Conservation (phyloP, 1,140 invertebrate genomes). For the Anastrepha ludens region DNA sequence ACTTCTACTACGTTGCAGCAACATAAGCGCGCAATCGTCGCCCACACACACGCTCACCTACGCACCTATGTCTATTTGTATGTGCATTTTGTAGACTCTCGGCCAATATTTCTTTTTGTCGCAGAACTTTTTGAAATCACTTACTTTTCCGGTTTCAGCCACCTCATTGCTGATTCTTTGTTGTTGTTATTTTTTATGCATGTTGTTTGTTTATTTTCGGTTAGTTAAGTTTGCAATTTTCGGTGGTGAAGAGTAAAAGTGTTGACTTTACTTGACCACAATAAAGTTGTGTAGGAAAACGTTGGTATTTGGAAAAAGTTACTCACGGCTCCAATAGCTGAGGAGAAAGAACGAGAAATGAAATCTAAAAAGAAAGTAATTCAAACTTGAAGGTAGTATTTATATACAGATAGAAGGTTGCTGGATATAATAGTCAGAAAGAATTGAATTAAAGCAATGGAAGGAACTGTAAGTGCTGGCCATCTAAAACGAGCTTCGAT, state of each 20-base stretch:
- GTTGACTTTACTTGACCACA: constrained; percentile 40
- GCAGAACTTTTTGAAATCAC: constrained; percentile 26
- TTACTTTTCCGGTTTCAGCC: constrained; percentile 36
- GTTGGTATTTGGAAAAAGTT: neutral
- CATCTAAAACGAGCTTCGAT: too few species aligned
- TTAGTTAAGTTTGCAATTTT: constrained; percentile 52
- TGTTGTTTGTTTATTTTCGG: constrained; percentile 34
- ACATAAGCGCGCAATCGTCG: neutral
- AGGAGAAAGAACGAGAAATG: too few species aligned
- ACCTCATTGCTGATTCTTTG: neutral
- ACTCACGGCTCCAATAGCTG: neutral
- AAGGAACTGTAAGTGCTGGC: too few species aligned
- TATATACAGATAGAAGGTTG: too few species aligned
- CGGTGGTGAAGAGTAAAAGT: constrained; percentile 38
- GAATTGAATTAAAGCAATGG: too few species aligned
- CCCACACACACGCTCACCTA: neutral
- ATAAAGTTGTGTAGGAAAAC: neutral
- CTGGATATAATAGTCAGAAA: too few species aligned
- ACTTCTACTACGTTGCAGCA: constrained; percentile 34
- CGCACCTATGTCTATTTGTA: neutral
- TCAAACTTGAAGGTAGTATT: too few species aligned
- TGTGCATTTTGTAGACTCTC: neutral
- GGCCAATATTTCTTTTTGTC: neutral
- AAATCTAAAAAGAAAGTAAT: too few species aligned
- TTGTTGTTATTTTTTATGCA: neutral